Evolutionary conservation across 2,113 vertebrate species (phyloP).

Genomic region (Galbula dea): DNA sequence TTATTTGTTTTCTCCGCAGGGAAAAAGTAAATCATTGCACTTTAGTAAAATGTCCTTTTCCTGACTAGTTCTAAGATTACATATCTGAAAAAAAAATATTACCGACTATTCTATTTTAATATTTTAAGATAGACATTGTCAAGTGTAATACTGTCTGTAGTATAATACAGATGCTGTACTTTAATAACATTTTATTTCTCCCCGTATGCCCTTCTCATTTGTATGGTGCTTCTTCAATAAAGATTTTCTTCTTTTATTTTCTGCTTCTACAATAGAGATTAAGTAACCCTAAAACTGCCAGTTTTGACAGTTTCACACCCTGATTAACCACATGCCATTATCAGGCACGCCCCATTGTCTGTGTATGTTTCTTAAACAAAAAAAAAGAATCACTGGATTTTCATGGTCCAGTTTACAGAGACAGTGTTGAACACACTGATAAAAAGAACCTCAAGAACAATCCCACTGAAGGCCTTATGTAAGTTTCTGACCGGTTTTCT

Average conservation of each 20-base stretch:
- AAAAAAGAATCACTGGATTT: conserved; percentile 5
- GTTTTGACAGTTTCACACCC: conserved; percentile 1
- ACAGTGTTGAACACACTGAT: background rate
- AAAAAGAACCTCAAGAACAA: background rate
- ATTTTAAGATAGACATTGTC: background rate
- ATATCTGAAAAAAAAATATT: background rate
- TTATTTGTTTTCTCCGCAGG: background rate
- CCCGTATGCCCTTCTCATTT: background rate
- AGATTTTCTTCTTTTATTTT: background rate
- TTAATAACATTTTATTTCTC: background rate
- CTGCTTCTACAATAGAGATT: background rate
- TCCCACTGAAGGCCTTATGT: background rate
- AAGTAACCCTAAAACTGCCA: background rate
- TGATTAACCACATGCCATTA: conserved; percentile 30
- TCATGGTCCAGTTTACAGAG: background rate
- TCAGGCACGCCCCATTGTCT: background rate
- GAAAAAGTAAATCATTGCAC: background rate
- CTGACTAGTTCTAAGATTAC: background rate
- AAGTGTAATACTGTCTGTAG: background rate
- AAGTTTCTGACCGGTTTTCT: background rate
- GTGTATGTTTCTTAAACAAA: background rate
- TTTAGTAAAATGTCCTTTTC: background rate
- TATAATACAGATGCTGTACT: background rate
- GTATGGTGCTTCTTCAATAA: background rate
- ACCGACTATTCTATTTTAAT: background rate